phyloP scores from a whole-genome alignment of 2,888 invertebrate species.

The Lutraria lutraria region DNA sequence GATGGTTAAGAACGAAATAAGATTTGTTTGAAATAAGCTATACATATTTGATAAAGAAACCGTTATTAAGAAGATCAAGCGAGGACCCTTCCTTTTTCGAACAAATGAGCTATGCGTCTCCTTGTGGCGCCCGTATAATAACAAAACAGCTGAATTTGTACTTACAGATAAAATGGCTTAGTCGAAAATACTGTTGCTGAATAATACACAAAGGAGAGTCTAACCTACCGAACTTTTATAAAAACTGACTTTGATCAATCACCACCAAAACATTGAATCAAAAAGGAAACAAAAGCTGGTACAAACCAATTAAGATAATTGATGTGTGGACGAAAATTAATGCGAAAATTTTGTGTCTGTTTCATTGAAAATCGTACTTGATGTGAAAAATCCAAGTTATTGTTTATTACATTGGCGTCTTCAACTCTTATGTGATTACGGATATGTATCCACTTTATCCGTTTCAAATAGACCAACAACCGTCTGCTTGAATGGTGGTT shows the following conservation, averaged over 20 bases:
- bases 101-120: not conserved
- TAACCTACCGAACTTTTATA: not conserved
- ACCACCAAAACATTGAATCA: not conserved
- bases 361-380: not conserved
- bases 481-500: not conserved
- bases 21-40: slow-evolving; percentile 1
- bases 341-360: slow-evolving; percentile 23
- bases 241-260: not conserved
- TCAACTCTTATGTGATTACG: not conserved
- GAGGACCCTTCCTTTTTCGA: not conserved
- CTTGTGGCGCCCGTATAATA: not conserved
- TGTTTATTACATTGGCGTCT: slow-evolving; percentile 17
- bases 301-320: slow-evolving; percentile 28
- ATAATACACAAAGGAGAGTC: slow-evolving; percentile 10
- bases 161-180: not conserved
- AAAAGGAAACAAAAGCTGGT: slow-evolving; percentile 23
- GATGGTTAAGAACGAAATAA: not conserved
- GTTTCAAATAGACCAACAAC: not conserved
- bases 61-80: not conserved
- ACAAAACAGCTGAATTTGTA: not conserved
- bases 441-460: not conserved
- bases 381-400: slow-evolving; percentile 11
- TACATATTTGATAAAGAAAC: not conserved
- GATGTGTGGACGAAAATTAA: slow-evolving; percentile 16
- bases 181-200: not conserved